Base-by-base conservation (phyloP, 37 sponge, comb jelly and placozoan genomes). In the Ianthella basta region DNA sequence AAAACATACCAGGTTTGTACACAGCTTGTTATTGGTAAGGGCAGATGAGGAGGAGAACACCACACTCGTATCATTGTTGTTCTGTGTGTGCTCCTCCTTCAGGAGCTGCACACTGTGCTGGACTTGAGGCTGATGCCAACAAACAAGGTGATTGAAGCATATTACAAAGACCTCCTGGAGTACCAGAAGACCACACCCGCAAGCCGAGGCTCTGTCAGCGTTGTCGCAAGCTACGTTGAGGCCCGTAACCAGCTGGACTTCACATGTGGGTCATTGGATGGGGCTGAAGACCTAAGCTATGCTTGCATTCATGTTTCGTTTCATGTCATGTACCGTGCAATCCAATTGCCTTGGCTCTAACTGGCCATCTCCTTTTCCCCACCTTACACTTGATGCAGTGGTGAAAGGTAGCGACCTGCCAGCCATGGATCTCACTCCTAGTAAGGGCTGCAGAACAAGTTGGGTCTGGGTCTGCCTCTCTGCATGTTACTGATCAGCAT, bases 1-100 rank as follows among this genome's bases (percentile, higher is more conserved):
- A 80, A 84, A 4, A n/a, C 53, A 16, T 92, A 86, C 56, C 56
- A 44, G 79, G 91, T 87, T 24, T 15, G 59, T 3, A 0, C 59
- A 1, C 25, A n/a, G n/a, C 30, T 37, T 25, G n/a, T 10, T 44
- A 44, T 10, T 8, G 8, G 8, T 44, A 44, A 8, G 50, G 50
- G 50, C 3, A 8, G 50, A 44, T 3, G 50, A 44, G n/a, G n/a
- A 44, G 50, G 50, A 44, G 50, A 44, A 44, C 8, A 8, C 50
- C 8, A 8, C 50, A 44, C n/a, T n/a, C n/a, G n/a, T 44, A 44
- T 8, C 8, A 8, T 3, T 44, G 6, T 44, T 44, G 6, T 44
- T 44, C 50, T 44, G 50, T 44, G 50, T 44, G 50, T 44, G 50
- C 50, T 3, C 8, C 50, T 44, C 50, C 50, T 44, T 44, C 50